phyloP scores from a whole-genome alignment of 2,888 invertebrate genomes.

The Morpho achilles region DNA sequence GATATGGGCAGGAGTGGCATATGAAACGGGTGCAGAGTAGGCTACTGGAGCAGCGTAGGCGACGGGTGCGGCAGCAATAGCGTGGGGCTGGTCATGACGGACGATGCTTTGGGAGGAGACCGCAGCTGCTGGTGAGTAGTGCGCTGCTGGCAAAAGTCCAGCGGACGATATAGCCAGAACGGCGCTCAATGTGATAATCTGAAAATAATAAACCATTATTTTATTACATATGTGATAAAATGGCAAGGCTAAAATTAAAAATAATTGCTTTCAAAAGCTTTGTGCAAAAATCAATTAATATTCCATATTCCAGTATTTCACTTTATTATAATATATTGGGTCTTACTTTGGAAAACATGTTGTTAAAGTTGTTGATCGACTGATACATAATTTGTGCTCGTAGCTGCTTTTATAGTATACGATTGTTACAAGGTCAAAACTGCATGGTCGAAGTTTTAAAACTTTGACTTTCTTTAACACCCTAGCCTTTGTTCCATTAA shows the following conservation, averaged over 20 bases:
- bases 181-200: conserved; percentile 43
- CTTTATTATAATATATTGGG: too few relatives aligned
- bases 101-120: conserved; percentile 63
- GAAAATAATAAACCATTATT: neutral
- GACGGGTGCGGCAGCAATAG: conserved; percentile 32
- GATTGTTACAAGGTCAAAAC: conserved; percentile 10
- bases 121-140: conserved; percentile 55
- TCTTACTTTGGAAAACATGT: conserved; percentile 67
- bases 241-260: too few relatives aligned
- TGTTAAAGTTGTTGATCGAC: conserved; percentile 22
- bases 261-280: too few relatives aligned
- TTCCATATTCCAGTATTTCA: too few relatives aligned
- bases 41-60: conserved; percentile 33
- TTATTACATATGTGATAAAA: too few relatives aligned
- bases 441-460: neutral
- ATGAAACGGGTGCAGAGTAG: conserved; percentile 20
- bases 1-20: conserved; percentile 49
- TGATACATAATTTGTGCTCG: conserved; percentile 4
- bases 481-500: neutral
- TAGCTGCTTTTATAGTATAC: conserved; percentile 5
- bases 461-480: conserved; percentile 4
- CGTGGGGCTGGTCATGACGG: conserved; percentile 40
- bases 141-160: conserved; percentile 53
- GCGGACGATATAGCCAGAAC: conserved; percentile 60
- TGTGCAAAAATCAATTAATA: too few relatives aligned